Base-by-base conservation (phyloP, 2,797 vertebrate genomes). In the Aotus griseimembra region DNA sequence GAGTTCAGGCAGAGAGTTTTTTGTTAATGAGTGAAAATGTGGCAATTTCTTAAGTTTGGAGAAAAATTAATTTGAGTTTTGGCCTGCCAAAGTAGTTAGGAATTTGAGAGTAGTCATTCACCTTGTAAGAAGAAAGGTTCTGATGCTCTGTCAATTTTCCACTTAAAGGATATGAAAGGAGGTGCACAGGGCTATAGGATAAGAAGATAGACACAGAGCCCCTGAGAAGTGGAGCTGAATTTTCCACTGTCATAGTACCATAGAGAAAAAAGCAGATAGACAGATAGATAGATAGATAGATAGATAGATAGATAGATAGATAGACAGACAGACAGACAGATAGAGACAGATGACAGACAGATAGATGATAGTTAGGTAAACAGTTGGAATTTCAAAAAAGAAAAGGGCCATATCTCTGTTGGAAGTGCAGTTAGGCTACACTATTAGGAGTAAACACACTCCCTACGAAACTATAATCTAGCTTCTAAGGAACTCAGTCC, bases 381-480 rank as follows among this genome's bases (percentile, higher is more conserved):
- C 14, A 30, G 58, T 14, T 14, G 5, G 5, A 36, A 64, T 39
- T 76, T 57, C 44, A 4, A 83, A 55, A 95, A 52, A 7, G 5
- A 33, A 86, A 72, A 82, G 24, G 20, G 7, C 13, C 12, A 5
- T 22, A 41, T 72, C 5, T 93, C 44, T 30, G 26, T 5, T 77
- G 14, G 50, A 91, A 93, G 73, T 80, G 33, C 13, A 39, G 0
- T 2, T 87, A 24, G 20, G 11, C 2, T 44, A 44, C 61, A 83
- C 20, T 26, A 41, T 19, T 82, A 61, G 1, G 0, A 33, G 11
- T 39, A 2, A 36, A 20, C 2, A 7, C 1, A n/a, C 1, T 83
- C 41, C 8, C 7, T 72, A 26, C 8, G 46, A 61, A 81, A 7
- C 26, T 46, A 8, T 67, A 55, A 52, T 5, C 8, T 7, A 61